Percentiles rank a stretch among this genome's conserved stretches.
These are phyloP conservation scores for Hyperoodon ampullatus DNA, from an alignment of 2,113 vertebrate genomes.

Conservation along the genomic window DNA sequence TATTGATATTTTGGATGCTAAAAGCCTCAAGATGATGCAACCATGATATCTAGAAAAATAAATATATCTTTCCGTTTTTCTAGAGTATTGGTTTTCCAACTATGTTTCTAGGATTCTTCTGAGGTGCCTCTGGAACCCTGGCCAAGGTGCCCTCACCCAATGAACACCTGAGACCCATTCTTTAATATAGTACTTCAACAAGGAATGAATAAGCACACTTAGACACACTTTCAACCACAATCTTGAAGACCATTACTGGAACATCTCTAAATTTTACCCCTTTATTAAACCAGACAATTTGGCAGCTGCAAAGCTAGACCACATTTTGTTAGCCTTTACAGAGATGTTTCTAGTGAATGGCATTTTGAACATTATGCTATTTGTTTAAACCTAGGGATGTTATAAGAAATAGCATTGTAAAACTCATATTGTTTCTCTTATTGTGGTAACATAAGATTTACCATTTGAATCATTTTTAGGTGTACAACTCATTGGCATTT, in stretches of 20 bases:
- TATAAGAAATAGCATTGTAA: neutral
- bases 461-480: neutral
- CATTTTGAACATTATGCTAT: neutral
- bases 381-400: neutral
- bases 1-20: neutral
- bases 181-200: rapidly evolving
- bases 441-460: neutral
- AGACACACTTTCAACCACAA: rapidly evolving
- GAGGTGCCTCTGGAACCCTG: neutral
- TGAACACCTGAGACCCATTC: neutral
- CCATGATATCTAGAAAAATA: neutral
- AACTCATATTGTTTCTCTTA: neutral
- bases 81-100: neutral
- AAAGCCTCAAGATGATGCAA: neutral
- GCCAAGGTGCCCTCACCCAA: neutral
- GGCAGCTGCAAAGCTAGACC: neutral
- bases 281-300: neutral
- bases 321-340: neutral
- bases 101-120: neutral
- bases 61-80: neutral
- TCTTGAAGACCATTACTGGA: neutral
- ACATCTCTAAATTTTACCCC: neutral
- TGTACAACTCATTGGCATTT: neutral
- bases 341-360: neutral
- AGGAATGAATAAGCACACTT: neutral